Evolutionary conservation across 1,140 invertebrate genomes (phyloP).

Genomic region (Heliconius melpomene): DNA sequence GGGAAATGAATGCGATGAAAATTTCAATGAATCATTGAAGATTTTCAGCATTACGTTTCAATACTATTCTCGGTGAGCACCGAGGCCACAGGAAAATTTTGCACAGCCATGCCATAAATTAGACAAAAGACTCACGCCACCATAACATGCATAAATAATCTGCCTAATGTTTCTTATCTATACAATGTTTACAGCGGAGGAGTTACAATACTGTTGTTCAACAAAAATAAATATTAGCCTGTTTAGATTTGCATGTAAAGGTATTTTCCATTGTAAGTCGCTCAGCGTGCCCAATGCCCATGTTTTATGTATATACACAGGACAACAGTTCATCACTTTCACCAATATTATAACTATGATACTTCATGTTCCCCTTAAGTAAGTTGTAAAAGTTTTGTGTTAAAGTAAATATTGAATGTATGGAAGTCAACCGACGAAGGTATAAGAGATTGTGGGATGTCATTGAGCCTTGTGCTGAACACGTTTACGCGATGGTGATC

Average conservation of each 20-base stretch:
- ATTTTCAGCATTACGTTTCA: neutral
- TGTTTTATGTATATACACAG: neutral
- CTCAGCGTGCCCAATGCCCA: neutral
- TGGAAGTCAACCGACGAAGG: neutral
- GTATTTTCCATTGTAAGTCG: neutral
- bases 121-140: slow-evolving; percentile 17
- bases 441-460: slow-evolving; percentile 2
- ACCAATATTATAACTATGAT: no score
- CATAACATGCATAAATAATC: slow-evolving; percentile 9
- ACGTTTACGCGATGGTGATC: neutral
- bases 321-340: neutral
- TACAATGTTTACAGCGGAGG: neutral
- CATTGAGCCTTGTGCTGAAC: neutral
- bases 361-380: neutral
- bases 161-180: slow-evolving; percentile 15
- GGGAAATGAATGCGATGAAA: slow-evolving; percentile 17
- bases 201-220: neutral
- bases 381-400: neutral
- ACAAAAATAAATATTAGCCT: slow-evolving; percentile 8
- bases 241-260: neutral
- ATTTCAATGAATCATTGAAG: neutral
- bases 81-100: slow-evolving; percentile 30
- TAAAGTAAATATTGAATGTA: neutral
- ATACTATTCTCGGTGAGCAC: neutral
- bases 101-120: slow-evolving; percentile 22